Evolutionary conservation across 2,113 vertebrate species (phyloP), one percentile per base, ranked within the genome.

Genomic region (Coptodon rendalli): DNA sequence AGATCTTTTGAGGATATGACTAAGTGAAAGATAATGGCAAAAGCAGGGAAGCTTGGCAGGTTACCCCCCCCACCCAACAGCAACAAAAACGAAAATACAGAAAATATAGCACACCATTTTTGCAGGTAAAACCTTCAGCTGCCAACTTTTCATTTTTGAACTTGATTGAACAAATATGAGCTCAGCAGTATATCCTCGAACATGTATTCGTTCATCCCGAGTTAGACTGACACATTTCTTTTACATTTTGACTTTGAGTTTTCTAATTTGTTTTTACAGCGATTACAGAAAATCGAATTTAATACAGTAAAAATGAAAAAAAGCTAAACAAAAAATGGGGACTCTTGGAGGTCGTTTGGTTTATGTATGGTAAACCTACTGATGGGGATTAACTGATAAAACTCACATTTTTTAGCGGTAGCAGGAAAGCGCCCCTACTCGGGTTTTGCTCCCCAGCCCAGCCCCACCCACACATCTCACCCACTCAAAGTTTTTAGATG

Each of bases 91-190:
- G 38, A 2, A 5, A 13, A 14, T 40, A 54, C 52, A 10, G 38
- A 2, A 5, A 13, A 14, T 40, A 54, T n/a, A 10, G 52, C 52
- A 53, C 84, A 82, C 81, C 56, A 43, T 24, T 79, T 81, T 89
- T 81, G 16, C 40, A 89, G 56, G 81, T 63, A 79, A 81, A 84
- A 43, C 9, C 24, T n/a, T 53, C 11, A 31, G 24, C 52, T 86
- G 84, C 81, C 78, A 87, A 59, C 50, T 17, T 83, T 63, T 85
- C 43, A 36, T 27, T 82, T 89, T 88, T 88, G n/a, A 76, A 80
- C 53, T 17, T 17, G 40, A 19, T 52, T 76, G 27, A 90, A 79
- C 71, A 80, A 87, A 89, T 86, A 8, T 1, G 40, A 83, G 50
- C 16, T 27, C 22, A 11, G 80, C 87, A 34, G 24, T 40, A 52